Conservation (phyloP, 2,797 vertebrate species). For the Danio tinwini region DNA sequence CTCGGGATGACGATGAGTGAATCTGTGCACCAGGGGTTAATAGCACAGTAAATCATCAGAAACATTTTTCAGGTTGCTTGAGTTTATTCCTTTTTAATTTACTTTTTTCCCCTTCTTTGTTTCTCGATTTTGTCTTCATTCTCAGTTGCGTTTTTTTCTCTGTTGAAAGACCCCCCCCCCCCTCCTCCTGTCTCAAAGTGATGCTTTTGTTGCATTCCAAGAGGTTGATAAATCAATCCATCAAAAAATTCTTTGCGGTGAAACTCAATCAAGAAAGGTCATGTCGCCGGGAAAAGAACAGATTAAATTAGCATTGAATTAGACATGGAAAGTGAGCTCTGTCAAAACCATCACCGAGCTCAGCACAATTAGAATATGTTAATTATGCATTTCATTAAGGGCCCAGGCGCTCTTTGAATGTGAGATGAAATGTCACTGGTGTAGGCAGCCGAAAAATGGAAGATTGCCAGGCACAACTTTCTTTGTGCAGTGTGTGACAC, state of each 20-base stretch:
- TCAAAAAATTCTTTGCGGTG: conserved; percentile 99
- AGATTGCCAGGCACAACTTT: conserved; percentile 99
- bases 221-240: conserved; percentile 99
- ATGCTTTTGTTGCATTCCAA: conserved; percentile 97
- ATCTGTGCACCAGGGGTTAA: conserved; percentile 61
- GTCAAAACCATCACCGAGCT: conserved; percentile 99
- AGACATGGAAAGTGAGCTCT: conserved; percentile 99
- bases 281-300: conserved; percentile 99
- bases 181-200: conserved; percentile 82
- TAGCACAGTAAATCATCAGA: conserved; percentile 64
- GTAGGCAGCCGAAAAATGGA: conserved; percentile 99
- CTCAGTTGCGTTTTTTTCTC: conserved; percentile 50
- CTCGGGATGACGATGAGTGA: conserved; percentile 60
- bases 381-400: conserved; percentile 99
- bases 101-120: conserved; percentile 62
- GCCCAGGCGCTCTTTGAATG: conserved; percentile 98
- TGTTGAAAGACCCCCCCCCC: neutral
- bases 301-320: conserved; percentile 99
- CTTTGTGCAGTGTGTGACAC: conserved; percentile 99
- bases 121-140: conserved; percentile 61
- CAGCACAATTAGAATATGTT: conserved; percentile 99
- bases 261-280: conserved; percentile 99
- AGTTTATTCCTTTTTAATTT: conserved; percentile 72
- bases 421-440: conserved; percentile 99
- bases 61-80: conserved; percentile 65